A percentile compares a stretch with the other conserved stretches of the same genome.
phyloP scores from a whole-genome alignment of 2,113 vertebrate species.

The Syngnathus floridae region DNA sequence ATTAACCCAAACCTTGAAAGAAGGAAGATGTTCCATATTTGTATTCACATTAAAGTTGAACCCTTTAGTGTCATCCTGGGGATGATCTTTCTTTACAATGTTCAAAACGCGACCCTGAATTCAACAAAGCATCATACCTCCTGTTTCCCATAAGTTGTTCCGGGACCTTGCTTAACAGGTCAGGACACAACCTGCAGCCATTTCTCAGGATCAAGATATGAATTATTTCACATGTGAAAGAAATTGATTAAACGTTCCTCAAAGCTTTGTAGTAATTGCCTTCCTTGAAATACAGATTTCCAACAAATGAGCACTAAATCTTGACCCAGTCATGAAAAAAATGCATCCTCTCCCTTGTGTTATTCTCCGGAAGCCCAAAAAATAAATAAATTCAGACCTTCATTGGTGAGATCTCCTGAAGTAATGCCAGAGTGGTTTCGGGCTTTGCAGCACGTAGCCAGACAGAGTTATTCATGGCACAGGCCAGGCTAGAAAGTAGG shows the following conservation, averaged over 20 bases:
- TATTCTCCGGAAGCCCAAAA: constrained; percentile 5
- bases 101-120: not conserved
- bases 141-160: not conserved
- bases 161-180: not conserved
- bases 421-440: constrained; percentile 12
- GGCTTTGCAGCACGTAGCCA: constrained; percentile 40
- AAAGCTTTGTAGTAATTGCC: not conserved
- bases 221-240: constrained; percentile 10
- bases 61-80: not conserved
- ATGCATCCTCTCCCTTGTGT: not conserved
- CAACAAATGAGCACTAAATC: not conserved
- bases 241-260: constrained; percentile 1
- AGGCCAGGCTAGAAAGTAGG: constrained; percentile 52
- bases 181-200: not conserved
- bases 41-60: not conserved
- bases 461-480: constrained; percentile 53
- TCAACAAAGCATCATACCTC: not conserved
- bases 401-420: constrained; percentile 14
- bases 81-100: not conserved
- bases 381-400: constrained; percentile 3
- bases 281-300: not conserved
- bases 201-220: not conserved
- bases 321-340: not conserved
- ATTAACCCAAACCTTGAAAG: not conserved
- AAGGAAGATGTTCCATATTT: not conserved